Percentiles rank a stretch among this genome's conserved stretches.
Conservation (phyloP, 2,797 vertebrate genomes). For the Trachurus trachurus region DNA sequence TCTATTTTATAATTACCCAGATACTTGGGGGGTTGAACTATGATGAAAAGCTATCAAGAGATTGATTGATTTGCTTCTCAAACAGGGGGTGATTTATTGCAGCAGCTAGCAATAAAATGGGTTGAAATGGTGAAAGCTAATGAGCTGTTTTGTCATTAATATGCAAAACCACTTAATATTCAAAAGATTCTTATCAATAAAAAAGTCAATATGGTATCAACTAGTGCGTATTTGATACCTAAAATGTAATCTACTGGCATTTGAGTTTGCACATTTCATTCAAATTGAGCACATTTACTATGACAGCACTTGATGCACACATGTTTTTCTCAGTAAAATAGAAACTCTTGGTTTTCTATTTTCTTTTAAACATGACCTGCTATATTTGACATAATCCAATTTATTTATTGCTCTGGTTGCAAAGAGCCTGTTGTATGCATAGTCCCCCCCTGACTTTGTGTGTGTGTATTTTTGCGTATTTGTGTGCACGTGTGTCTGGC, state of each 20-base stretch:
- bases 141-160: slow-evolving; percentile 15
- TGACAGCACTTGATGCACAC: neutral
- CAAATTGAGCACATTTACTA: neutral
- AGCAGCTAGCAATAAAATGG: slow-evolving; percentile 3
- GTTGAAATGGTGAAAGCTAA: slow-evolving; percentile 8
- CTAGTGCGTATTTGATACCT: slow-evolving; percentile 5
- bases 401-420: slow-evolving; percentile 11
- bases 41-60: too few species aligned
- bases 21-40: neutral
- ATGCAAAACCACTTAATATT: slow-evolving; percentile 16
- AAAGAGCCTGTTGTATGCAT: slow-evolving; percentile 11
- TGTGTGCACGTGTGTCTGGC: slow-evolving; percentile 48
- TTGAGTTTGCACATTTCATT: neutral
- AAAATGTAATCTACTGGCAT: neutral
- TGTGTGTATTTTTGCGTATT: slow-evolving; percentile 21
- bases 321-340: neutral
- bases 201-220: slow-evolving; percentile 6
- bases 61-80: neutral
- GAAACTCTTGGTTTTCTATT: neutral
- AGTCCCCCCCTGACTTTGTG: slow-evolving; percentile 18
- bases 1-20: neutral
- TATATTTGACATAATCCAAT: neutral
- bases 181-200: slow-evolving; percentile 18
- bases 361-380: neutral
- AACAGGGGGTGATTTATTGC: neutral